A percentile compares a stretch with the other conserved stretches of the same genome.
Evolutionary conservation across 2,797 vertebrate genomes (phyloP).

Genomic region (Linurgus olivaceus): DNA sequence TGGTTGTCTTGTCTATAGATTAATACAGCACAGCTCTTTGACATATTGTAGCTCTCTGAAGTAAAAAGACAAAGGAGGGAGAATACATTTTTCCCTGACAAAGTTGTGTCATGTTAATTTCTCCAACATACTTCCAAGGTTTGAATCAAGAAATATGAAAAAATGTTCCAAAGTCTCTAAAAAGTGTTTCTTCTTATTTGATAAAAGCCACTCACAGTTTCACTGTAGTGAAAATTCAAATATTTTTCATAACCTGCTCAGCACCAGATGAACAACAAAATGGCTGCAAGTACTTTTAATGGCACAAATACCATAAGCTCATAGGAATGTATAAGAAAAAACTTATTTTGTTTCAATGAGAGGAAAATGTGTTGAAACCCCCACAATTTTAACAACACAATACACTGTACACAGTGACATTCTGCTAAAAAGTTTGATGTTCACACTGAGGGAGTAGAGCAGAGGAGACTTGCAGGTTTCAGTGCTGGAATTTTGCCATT

Average conservation of each 20-base stretch:
- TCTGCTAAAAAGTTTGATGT: background rate
- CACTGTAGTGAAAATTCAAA: background rate
- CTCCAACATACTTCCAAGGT: background rate
- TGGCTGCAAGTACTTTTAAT: background rate
- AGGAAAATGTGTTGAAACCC: background rate
- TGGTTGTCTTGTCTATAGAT: background rate
- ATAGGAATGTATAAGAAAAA: background rate
- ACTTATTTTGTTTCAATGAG: background rate
- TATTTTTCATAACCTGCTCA: background rate
- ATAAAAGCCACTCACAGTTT: background rate
- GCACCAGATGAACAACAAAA: background rate
- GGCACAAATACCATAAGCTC: background rate
- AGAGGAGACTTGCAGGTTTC: background rate
- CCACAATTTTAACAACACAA: background rate
- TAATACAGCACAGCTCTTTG: background rate
- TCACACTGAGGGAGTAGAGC: background rate
- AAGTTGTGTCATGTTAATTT: background rate
- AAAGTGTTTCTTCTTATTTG: background rate
- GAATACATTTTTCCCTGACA: background rate
- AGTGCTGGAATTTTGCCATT: constrained; percentile 41
- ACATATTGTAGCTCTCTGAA: background rate
- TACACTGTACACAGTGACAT: background rate
- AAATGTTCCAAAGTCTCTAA: background rate
- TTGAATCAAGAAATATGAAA: background rate
- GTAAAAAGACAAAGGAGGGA: background rate